Base-by-base conservation (phyloP, 2,113 vertebrate species). In the Noctilio leporinus region DNA sequence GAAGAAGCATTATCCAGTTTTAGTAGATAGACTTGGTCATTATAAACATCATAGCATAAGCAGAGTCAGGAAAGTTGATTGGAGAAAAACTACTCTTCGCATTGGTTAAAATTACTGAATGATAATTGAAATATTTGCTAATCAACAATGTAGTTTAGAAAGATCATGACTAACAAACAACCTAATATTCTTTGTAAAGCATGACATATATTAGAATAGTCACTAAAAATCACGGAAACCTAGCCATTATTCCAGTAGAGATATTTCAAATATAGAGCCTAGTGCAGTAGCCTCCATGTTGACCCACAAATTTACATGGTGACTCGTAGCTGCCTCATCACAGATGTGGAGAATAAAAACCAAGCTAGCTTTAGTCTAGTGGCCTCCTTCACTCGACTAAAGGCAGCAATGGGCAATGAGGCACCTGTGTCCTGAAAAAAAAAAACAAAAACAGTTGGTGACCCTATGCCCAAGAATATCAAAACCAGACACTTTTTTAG, bases 1-100 rank as follows among this genome's bases (percentile, higher is more conserved):
- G 85, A 78, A 62, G 35, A 94, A 84, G 47, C 92, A 89, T 73
- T 89, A 85, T 72, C 76, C 33, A 51, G 78, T 83, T 90, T 96
- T 86, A 67, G 92, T 49, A 75, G 49, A 33, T 55, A 70, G 62
- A 84, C 28, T 64, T 55, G 15, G 30, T 89, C 4, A 3, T 91
- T 86, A 81, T 55, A 91, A 93, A 86, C 26, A 38, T 7, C n/a
- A 62, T 17, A 35, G 6, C 15, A 30, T 45, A 77, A n/a, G 47
- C 3, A 51, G 4, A 8, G 5, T 22, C 24, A n/a, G 40, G 33
- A 35, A 22, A 78, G 8, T 24, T 43, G 64, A 84, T 11, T 84
- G 10, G 38, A 94, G 30, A 47, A 81, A 86, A 86, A 86, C 33
- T 40, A 90, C 15, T 73, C 17, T 85, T 33, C 69, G 9, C 28